Conservation (phyloP, 2,888 invertebrate species). For the Hirtodrosophila histrioides region DNA sequence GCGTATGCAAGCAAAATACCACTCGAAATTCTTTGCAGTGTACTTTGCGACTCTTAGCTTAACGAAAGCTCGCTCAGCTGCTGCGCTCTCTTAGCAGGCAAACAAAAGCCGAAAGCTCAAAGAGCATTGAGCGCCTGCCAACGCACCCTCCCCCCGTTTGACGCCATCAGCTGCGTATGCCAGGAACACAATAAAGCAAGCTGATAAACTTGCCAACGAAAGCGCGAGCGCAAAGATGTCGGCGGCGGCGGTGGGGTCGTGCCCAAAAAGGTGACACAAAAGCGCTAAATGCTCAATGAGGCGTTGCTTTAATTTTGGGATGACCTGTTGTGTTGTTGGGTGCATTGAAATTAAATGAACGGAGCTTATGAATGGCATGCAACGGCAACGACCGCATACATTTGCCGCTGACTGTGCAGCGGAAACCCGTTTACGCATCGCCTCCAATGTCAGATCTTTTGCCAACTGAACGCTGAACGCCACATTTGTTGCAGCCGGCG, state of each 20-base stretch:
- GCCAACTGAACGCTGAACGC: slow-evolving; percentile 37
- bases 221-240: slow-evolving; percentile 11
- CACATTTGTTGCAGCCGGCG: slow-evolving; percentile 47
- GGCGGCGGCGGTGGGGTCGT: slow-evolving; percentile 15
- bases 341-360: slow-evolving; percentile 40
- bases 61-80: slow-evolving; percentile 38
- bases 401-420: background rate
- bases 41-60: slow-evolving; percentile 12
- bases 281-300: slow-evolving; percentile 37
- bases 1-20: slow-evolving; percentile 2
- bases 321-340: slow-evolving; percentile 26
- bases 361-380: slow-evolving; percentile 32
- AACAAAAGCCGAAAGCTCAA: slow-evolving; percentile 19
- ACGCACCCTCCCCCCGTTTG: background rate
- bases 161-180: slow-evolving; percentile 42
- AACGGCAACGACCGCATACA: background rate
- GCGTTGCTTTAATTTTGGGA: slow-evolving; percentile 15
- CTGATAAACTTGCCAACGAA: slow-evolving; percentile 31
- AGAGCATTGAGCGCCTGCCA: slow-evolving; percentile 7
- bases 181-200: slow-evolving; percentile 34
- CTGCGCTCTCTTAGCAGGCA: slow-evolving; percentile 28
- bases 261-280: slow-evolving; percentile 17
- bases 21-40: slow-evolving; percentile 35
- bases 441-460: slow-evolving; percentile 32
- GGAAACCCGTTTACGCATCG: slow-evolving; percentile 55